Percentiles rank a stretch among this genome's conserved stretches.
Conservation (phyloP, 2,888 invertebrate species). For the Monopis laevigella region DNA sequence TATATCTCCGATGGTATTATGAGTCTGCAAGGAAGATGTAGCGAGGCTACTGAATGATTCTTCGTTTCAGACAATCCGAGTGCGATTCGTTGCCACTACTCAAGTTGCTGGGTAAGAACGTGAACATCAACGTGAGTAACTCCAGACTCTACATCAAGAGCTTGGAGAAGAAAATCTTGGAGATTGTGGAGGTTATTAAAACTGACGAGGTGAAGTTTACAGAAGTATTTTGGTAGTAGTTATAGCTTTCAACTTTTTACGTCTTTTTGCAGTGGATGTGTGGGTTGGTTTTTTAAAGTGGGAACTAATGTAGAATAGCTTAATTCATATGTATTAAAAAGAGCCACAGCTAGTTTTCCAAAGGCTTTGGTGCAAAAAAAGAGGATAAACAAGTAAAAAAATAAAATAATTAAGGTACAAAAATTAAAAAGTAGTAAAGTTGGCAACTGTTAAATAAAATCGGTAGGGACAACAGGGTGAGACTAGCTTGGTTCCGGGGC, state of each 20-base stretch:
- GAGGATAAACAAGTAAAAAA: too few relatives aligned
- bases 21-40: too few relatives aligned
- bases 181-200: conserved; percentile 66
- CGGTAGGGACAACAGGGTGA: too few relatives aligned
- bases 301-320: neutral
- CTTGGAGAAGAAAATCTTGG: conserved; percentile 78
- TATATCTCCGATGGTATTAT: too few relatives aligned
- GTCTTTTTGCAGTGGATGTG: neutral
- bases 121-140: conserved; percentile 78
- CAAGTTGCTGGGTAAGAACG: conserved; percentile 75
- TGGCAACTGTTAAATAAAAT: too few relatives aligned
- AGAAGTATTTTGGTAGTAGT: neutral
- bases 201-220: conserved; percentile 46
- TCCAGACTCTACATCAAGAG: conserved; percentile 84
- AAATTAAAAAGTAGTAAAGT: too few relatives aligned
- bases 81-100: conserved; percentile 79
- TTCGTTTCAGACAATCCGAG: conserved; percentile 67
- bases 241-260: neutral
- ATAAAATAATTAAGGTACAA: too few relatives aligned
- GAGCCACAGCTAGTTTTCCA: too few relatives aligned
- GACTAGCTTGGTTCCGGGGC: too few relatives aligned
- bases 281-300: neutral
- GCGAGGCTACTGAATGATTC: conserved; percentile 19
- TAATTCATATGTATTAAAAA: neutral
- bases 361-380: too few relatives aligned